Conservation (phyloP, 2,797 vertebrate genomes). For the Lophotriccus pileatus region DNA sequence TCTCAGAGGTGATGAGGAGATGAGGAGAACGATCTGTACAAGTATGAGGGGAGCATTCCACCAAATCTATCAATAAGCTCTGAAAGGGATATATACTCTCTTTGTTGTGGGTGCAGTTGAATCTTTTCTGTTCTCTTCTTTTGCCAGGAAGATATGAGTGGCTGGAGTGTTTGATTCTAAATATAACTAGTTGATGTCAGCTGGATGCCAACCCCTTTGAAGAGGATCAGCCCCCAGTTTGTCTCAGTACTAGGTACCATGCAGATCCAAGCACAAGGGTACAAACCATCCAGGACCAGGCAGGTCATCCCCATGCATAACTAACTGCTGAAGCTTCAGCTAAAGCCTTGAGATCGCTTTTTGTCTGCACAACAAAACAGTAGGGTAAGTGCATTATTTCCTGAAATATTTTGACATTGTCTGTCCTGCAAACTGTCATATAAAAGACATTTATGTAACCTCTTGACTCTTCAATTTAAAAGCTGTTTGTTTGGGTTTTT, state of each 20-base stretch:
- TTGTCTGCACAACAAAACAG: constrained; percentile 46
- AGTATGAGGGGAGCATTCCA: neutral
- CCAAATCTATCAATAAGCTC: constrained; percentile 12
- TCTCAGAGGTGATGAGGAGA: constrained; percentile 20
- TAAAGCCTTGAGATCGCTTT: constrained; percentile 48
- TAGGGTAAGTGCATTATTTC: constrained; percentile 76
- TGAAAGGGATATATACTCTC: constrained; percentile 3
- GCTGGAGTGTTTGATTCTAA: constrained; percentile 90
- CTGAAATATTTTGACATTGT: constrained; percentile 66
- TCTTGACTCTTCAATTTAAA: constrained; percentile 35
- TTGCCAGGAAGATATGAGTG: constrained; percentile 85
- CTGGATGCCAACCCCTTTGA: constrained; percentile 86
- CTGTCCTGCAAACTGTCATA: constrained; percentile 42
- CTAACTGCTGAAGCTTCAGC: constrained; percentile 63
- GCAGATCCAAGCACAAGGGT: constrained; percentile 74
- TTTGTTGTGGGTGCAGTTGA: constrained; percentile 62
- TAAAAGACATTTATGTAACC: constrained; percentile 12
- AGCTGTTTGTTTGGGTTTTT: neutral
- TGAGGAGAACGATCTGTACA: neutral
- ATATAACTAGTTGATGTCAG: constrained; percentile 94
- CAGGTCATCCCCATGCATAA: constrained; percentile 67
- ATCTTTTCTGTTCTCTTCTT: constrained; percentile 72
- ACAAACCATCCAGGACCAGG: constrained; percentile 72
- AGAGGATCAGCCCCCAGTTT: constrained; percentile 78
- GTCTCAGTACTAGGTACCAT: constrained; percentile 76